These are phyloP conservation scores for Drosophila robusta DNA, from an alignment of 2,888 invertebrate species.

Conservation along the genomic window DNA sequence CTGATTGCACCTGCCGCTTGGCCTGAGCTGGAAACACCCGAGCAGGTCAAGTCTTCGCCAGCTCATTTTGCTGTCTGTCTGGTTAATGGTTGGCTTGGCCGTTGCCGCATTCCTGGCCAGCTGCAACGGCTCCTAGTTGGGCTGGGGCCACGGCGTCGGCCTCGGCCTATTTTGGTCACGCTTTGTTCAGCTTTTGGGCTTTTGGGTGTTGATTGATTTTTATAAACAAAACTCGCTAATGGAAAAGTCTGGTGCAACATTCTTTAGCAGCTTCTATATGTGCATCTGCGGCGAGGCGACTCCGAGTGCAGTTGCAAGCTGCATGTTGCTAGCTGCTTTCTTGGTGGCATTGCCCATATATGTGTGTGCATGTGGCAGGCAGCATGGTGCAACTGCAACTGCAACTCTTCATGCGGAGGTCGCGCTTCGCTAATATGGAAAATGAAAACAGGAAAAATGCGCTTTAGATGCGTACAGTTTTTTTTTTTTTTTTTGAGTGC, in stretches of 20 bases:
- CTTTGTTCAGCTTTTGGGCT: slow-evolving; percentile 59
- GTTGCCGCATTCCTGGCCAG: slow-evolving; percentile 58
- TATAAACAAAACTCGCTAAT: slow-evolving; percentile 74
- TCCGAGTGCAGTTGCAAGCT: slow-evolving; percentile 37
- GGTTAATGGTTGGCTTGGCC: slow-evolving; percentile 43
- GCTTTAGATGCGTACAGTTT: slow-evolving; percentile 54
- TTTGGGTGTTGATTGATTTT: slow-evolving; percentile 81
- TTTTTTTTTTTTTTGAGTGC: slow-evolving; percentile 11
- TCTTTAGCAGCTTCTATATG: slow-evolving; percentile 46
- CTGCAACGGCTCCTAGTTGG: slow-evolving; percentile 20
- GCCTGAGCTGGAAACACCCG: not conserved
- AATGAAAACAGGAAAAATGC: slow-evolving; percentile 80
- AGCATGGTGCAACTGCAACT: slow-evolving; percentile 24
- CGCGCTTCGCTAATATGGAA: slow-evolving; percentile 75
- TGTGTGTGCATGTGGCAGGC: slow-evolving; percentile 46
- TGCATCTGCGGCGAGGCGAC: slow-evolving; percentile 32
- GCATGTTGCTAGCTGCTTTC: slow-evolving; percentile 36
- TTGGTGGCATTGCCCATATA: slow-evolving; percentile 74
- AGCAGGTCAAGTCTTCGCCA: slow-evolving; percentile 12
- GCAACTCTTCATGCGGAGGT: slow-evolving; percentile 52
- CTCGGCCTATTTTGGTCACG: slow-evolving; percentile 48
- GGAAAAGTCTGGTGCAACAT: slow-evolving; percentile 78
- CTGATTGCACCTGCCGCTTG: slow-evolving; percentile 38
- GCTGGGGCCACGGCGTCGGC: slow-evolving; percentile 12
- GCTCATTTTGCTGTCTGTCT: slow-evolving; percentile 35